These are phyloP conservation scores for Eristalis pertinax DNA, from an alignment of 2,888 invertebrate genomes.

Conservation along the genomic window DNA sequence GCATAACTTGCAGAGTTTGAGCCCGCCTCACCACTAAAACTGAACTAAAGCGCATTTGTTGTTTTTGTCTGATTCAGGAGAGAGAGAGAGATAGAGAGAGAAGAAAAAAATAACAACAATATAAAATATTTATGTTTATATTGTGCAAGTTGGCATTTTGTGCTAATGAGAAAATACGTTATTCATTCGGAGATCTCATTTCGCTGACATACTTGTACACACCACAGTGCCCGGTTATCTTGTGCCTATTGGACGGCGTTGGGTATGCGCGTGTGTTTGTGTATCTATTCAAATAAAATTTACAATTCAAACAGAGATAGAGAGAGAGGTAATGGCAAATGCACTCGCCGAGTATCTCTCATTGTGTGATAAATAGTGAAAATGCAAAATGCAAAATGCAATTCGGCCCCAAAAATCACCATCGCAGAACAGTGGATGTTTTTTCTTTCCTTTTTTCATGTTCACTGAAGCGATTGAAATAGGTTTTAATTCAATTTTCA, in stretches of 20 bases:
- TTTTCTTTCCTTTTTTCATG: neutral
- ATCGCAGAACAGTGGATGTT: neutral
- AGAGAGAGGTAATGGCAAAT: conserved; percentile 11
- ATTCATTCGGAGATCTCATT: conserved; percentile 66
- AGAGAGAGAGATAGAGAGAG: too few relatives aligned
- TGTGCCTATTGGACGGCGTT: neutral
- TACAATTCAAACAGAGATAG: conserved; percentile 42
- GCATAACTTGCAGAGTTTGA: conserved; percentile 40
- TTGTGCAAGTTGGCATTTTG: conserved; percentile 64
- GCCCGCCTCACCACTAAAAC: neutral
- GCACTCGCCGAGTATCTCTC: neutral
- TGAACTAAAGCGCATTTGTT: conserved; percentile 48
- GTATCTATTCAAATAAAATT: conserved; percentile 52
- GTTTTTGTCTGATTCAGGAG: neutral
- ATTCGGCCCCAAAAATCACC: conserved; percentile 19
- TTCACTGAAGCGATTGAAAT: conserved; percentile 8
- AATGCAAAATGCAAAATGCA: conserved; percentile 29
- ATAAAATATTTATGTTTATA: conserved; percentile 58
- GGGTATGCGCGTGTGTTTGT: neutral
- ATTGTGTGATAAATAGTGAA: conserved; percentile 31
- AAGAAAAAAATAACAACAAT: conserved; percentile 3
- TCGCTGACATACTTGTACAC: conserved; percentile 21
- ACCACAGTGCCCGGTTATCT: conserved; percentile 2
- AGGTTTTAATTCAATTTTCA: neutral
- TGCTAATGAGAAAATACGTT: conserved; percentile 69